Evolutionary conservation across 2,797 vertebrate species (phyloP).

Genomic region (Tokudaia muenninki): DNA sequence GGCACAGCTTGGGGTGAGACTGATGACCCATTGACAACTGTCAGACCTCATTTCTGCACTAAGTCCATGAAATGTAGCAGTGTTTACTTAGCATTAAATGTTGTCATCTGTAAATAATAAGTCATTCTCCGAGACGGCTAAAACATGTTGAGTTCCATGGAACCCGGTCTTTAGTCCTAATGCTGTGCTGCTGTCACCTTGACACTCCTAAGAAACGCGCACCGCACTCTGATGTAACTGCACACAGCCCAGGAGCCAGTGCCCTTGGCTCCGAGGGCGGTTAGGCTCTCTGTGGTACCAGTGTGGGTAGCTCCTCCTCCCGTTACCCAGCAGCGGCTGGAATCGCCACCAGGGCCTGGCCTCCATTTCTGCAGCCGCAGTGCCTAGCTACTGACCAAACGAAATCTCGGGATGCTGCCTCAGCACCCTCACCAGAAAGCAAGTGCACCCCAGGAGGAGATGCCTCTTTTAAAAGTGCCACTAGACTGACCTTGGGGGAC

Average conservation of each 20-base stretch:
- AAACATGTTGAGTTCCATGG: not conserved
- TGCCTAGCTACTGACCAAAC: not conserved
- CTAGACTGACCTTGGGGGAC: not conserved
- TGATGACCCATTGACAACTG: not conserved
- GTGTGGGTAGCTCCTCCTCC: too few species aligned
- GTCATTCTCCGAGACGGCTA: not conserved
- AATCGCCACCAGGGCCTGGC: not conserved
- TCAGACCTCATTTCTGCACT: rapidly evolving
- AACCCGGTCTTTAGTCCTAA: not conserved
- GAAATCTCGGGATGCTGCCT: not conserved
- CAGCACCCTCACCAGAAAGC: not conserved
- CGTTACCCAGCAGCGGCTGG: not conserved
- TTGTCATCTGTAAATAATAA: not conserved
- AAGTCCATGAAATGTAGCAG: not conserved
- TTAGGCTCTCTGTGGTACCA: not conserved
- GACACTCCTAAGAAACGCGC: not conserved
- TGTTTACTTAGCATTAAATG: not conserved
- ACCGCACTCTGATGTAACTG: too few species aligned
- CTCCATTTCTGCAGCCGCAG: too few species aligned
- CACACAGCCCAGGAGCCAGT: not conserved
- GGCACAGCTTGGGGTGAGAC: not conserved
- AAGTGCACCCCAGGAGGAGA: not conserved
- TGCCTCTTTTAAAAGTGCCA: not conserved
- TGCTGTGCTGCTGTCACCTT: not conserved
- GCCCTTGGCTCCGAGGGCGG: not conserved